Conservation (phyloP, 2,113 vertebrate genomes). For the Monarcha castaneiventris region DNA sequence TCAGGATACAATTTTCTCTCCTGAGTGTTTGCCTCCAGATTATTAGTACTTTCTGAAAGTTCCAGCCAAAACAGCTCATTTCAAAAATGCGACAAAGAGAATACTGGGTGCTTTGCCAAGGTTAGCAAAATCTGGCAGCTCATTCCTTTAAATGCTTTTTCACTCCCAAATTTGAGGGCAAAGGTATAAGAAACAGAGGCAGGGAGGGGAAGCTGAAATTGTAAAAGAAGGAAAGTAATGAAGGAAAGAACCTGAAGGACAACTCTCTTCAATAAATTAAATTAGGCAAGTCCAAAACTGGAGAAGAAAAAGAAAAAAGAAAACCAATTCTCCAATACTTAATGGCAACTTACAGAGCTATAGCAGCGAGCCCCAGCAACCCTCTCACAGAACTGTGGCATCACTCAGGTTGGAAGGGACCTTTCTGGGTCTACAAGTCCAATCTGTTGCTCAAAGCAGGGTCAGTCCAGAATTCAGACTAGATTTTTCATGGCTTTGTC, state of each 20-base stretch:
- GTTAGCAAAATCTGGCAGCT: not conserved
- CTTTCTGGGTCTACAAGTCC: not conserved
- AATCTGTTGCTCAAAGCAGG: not conserved
- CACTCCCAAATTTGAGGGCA: not conserved
- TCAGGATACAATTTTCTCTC: not conserved
- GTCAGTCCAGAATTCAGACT: not conserved
- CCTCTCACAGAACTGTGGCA: not conserved
- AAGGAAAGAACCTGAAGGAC: not conserved
- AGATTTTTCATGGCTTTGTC: not conserved
- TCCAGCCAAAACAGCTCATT: not conserved
- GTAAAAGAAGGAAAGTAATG: not conserved
- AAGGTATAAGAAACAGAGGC: not conserved
- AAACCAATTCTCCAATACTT: not conserved
- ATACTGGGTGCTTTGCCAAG: not conserved
- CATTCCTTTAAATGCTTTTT: not conserved
- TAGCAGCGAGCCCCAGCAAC: not conserved
- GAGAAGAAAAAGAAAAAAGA: fast-evolving
- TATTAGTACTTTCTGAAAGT: not conserved
- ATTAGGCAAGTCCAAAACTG: not conserved
- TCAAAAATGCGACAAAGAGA: not conserved
- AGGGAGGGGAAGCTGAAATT: not conserved
- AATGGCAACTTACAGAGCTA: not conserved
- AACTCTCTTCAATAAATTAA: not conserved
- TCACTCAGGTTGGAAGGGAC: not conserved
- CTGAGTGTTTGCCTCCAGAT: not conserved